Evolutionary conservation across 2,888 invertebrate genomes (phyloP).

Genomic region (Ecliptopera silaceata): DNA sequence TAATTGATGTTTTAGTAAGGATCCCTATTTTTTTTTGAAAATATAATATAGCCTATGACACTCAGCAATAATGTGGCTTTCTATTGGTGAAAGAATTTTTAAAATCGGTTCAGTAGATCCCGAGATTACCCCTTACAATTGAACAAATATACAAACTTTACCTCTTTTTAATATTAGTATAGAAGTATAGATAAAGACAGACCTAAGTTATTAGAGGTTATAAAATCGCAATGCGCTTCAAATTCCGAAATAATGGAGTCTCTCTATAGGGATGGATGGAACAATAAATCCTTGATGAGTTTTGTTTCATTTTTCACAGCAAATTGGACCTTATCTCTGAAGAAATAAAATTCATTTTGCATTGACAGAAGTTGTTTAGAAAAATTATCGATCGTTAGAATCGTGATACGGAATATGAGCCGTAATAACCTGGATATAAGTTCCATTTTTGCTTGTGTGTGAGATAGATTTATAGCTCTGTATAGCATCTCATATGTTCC

Average conservation of each 20-base stretch:
- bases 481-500: not conserved
- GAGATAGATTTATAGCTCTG: not conserved
- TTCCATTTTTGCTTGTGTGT: conserved; percentile 3
- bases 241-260: conserved; percentile 41
- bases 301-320: not conserved
- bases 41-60: too few relatives aligned
- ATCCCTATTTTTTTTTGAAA: too few relatives aligned
- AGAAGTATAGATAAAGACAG: not conserved
- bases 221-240: conserved; percentile 34
- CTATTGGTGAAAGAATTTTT: too few relatives aligned
- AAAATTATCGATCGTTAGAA: not conserved
- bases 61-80: too few relatives aligned
- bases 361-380: not conserved
- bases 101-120: too few relatives aligned
- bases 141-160: too few relatives aligned
- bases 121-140: too few relatives aligned
- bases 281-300: conserved; percentile 38
- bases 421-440: not conserved
- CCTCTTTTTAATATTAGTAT: too few relatives aligned
- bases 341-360: not conserved
- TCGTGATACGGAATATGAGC: not conserved
- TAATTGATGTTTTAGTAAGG: too few relatives aligned
- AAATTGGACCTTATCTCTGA: conserved; percentile 1
- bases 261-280: conserved; percentile 31
- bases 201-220: conserved; percentile 6